phyloP scores from a whole-genome alignment of 2,888 invertebrate species.

The Micropterix aruncella region DNA sequence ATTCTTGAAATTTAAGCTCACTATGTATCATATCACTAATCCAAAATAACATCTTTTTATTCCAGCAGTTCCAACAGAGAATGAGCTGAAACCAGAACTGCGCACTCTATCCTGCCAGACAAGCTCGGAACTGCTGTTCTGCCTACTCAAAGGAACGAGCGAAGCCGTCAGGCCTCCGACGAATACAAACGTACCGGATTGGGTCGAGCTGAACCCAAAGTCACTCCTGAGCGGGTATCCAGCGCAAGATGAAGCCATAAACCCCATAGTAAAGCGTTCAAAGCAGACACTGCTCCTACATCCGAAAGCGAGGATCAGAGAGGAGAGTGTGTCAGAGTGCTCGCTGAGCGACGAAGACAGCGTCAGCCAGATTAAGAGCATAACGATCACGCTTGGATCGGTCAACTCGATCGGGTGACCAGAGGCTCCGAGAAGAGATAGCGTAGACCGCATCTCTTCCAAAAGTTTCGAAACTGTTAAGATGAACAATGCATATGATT shows the following conservation, averaged over 20 bases:
- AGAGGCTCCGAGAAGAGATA: no score
- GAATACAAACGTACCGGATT: neutral
- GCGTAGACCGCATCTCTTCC: no score
- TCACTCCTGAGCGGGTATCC: neutral
- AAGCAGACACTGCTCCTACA: conserved; percentile 10
- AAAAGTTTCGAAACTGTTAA: no score
- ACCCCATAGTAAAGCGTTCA: conserved; percentile 4
- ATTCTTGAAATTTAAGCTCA: no score
- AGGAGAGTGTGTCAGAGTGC: conserved; percentile 12
- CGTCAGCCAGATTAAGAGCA: conserved; percentile 12
- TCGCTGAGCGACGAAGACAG: conserved; percentile 11
- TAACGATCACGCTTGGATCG: conserved; percentile 11
- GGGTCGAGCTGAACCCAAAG: neutral
- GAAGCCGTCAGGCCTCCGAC: neutral
- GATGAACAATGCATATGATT: no score
- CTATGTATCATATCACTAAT: no score
- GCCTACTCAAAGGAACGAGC: neutral
- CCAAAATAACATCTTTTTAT: no score
- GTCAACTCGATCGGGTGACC: conserved; percentile 10
- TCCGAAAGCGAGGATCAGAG: conserved; percentile 11
- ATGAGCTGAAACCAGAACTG: neutral
- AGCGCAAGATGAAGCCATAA: conserved; percentile 1
- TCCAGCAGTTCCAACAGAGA: neutral
- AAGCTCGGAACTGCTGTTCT: neutral
- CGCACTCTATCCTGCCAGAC: neutral